These are phyloP conservation scores for Caerostris extrusa DNA, from an alignment of 1,140 invertebrate genomes.

Conservation along the genomic window DNA sequence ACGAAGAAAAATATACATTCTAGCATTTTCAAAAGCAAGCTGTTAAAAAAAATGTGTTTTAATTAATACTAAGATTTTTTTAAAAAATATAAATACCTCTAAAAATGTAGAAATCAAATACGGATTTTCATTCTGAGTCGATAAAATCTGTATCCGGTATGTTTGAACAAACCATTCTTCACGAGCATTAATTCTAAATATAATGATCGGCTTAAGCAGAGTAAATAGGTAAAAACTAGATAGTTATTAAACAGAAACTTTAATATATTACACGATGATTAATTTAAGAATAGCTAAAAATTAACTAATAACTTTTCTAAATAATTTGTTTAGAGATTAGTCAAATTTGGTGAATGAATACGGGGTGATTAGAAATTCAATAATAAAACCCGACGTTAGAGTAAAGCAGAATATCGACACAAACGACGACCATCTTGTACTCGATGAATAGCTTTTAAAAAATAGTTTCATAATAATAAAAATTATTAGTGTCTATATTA, in stretches of 20 bases:
- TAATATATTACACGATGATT: neutral
- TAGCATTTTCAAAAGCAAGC: neutral
- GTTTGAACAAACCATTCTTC: slow-evolving; percentile 28
- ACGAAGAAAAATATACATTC: neutral
- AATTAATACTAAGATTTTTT: neutral
- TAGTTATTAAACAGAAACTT: slow-evolving; percentile 32
- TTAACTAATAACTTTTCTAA: neutral
- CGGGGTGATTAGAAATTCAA: neutral
- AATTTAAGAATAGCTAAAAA: neutral
- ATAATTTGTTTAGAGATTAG: neutral
- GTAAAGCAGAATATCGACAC: slow-evolving; percentile 38
- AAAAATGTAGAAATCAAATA: neutral
- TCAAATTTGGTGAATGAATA: neutral
- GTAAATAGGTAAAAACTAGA: slow-evolving; percentile 15
- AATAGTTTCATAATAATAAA: neutral
- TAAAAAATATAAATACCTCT: neutral
- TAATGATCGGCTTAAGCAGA: neutral
- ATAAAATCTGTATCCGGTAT: neutral
- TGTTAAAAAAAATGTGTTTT: neutral
- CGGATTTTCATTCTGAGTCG: neutral
- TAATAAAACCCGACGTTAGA: neutral
- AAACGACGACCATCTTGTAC: slow-evolving; percentile 68
- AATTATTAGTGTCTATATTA: neutral
- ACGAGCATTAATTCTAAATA: slow-evolving; percentile 13
- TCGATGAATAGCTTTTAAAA: neutral